phyloP scores from a whole-genome alignment of 37 sponge, comb jelly and placozoan species.

The Lycopodina hypogea region DNA sequence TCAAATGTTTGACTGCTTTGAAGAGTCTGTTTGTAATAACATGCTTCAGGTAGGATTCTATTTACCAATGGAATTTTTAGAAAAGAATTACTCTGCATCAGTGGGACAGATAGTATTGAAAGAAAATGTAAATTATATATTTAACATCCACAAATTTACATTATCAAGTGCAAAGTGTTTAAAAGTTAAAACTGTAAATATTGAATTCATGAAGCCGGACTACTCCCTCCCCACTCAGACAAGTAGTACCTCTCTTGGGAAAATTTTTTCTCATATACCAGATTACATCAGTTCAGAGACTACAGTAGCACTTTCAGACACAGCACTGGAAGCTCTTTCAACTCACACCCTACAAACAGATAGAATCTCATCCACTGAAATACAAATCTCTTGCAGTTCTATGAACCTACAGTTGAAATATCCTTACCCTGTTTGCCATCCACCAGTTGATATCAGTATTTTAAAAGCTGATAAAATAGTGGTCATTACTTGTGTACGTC shows the following conservation, averaged over 20 bases:
- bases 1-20: neutral
- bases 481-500: neutral
- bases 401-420: neutral
- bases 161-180: neutral
- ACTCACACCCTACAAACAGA: neutral
- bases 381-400: neutral
- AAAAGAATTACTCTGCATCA: neutral
- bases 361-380: neutral
- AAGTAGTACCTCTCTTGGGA: no score
- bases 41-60: neutral
- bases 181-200: neutral
- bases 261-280: no score
- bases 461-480: conserved; percentile 1
- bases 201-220: neutral
- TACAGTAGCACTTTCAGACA: neutral
- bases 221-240: no score
- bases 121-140: neutral
- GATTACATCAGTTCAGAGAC: conserved; percentile 1
- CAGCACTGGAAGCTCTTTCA: neutral
- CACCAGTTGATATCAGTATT: neutral
- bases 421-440: conserved; percentile 20
- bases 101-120: no score
- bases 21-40: neutral
- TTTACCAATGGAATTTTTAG: neutral
- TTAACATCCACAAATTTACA: neutral